Evolutionary conservation across 1,140 invertebrate species (phyloP).

Genomic region (Rhopalosiphum maidis): DNA sequence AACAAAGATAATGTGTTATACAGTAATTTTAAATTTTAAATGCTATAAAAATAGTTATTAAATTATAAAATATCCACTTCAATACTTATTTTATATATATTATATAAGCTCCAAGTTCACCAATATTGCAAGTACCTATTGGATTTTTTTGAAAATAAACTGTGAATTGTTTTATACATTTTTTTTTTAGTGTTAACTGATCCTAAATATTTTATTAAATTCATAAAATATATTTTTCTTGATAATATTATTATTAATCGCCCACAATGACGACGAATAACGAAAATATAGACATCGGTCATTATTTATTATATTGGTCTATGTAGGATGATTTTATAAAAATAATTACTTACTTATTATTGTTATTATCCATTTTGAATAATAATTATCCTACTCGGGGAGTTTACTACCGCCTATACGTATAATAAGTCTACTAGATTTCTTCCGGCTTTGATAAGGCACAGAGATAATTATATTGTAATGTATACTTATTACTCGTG

Average conservation of each 20-base stretch:
- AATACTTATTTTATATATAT: no score
- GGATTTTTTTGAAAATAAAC: neutral
- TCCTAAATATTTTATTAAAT: neutral
- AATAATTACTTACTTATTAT: slow-evolving; percentile 13
- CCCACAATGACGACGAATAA: neutral
- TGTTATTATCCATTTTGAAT: neutral
- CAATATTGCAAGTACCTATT: neutral
- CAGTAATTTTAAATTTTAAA: no score
- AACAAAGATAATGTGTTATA: no score
- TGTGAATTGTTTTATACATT: neutral
- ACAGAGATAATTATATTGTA: neutral
- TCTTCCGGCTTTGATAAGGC: neutral
- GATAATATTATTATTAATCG: slow-evolving; percentile 3
- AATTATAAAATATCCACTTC: no score
- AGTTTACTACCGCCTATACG: neutral
- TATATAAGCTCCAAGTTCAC: no score
- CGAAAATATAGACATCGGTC: neutral
- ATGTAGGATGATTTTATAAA: neutral
- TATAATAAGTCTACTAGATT: neutral
- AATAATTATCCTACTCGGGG: neutral
- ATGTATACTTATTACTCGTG: neutral
- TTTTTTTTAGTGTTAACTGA: neutral
- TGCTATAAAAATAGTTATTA: neutral
- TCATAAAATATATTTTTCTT: neutral
- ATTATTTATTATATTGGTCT: neutral